Percentiles rank a stretch among this genome's conserved stretches.
phyloP scores from a whole-genome alignment of 2,888 invertebrate genomes.

The Aleiodes testaceus region DNA sequence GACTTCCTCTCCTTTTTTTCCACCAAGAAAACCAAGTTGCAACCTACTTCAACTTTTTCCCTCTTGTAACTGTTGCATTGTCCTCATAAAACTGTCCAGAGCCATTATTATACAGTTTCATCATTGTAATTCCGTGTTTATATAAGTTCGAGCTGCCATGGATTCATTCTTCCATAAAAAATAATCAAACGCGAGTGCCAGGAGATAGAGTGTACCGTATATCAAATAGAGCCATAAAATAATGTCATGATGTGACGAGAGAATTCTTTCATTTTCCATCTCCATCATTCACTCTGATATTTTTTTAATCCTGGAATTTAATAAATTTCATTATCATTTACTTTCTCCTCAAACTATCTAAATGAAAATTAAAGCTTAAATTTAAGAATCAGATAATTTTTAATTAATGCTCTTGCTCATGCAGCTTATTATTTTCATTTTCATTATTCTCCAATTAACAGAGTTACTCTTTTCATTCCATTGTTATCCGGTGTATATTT shows the following conservation, averaged over 20 bases:
- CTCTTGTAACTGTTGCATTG: conserved; percentile 14
- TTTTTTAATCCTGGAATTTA: conserved; percentile 1
- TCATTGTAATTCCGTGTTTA: conserved; percentile 21
- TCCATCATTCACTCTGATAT: conserved; percentile 26
- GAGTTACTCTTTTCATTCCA: background rate
- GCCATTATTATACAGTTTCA: conserved; percentile 17
- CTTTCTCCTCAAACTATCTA: background rate
- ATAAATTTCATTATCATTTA: background rate
- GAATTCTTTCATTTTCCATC: conserved; percentile 40
- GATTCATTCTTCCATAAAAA: conserved; percentile 57
- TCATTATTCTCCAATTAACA: too few species aligned
- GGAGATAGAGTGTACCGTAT: conserved; percentile 52
- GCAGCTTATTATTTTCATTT: too few species aligned
- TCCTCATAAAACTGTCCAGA: conserved; percentile 28
- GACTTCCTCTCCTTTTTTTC: background rate
- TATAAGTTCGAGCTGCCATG: background rate
- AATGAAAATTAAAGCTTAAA: background rate
- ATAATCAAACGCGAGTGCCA: conserved; percentile 55
- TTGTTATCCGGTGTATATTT: background rate
- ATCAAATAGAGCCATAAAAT: conserved; percentile 55
- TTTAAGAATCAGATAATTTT: too few species aligned
- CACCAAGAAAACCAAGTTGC: conserved; percentile 22
- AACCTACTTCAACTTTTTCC: conserved; percentile 19
- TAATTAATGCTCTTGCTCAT: too few species aligned
- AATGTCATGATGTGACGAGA: conserved; percentile 46